Conservation (phyloP, 2,888 invertebrate species). For the Rhaphigaster nebulosa region DNA sequence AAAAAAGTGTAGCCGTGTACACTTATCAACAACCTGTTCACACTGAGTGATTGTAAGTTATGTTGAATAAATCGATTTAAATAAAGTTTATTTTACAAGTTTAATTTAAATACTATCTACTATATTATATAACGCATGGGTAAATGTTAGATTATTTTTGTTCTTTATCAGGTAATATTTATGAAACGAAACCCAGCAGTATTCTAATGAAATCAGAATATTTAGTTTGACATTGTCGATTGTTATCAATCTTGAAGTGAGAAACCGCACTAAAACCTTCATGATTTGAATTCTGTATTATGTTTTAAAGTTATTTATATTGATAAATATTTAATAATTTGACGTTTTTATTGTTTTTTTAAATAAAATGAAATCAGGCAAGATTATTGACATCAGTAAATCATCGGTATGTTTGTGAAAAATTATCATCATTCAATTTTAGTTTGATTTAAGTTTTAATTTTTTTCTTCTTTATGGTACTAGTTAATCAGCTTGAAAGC, state of each 20-base stretch:
- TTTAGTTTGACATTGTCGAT: neutral
- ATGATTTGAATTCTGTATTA: conserved; percentile 22
- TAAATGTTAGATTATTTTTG: neutral
- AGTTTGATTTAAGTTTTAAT: neutral
- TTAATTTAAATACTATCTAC: neutral
- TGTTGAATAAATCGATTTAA: neutral
- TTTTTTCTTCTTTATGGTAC: conserved; percentile 4
- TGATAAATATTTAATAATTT: neutral
- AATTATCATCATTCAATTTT: neutral
- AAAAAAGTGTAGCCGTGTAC: neutral
- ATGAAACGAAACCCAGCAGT: neutral
- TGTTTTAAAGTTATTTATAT: neutral
- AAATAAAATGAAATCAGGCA: conserved; percentile 63
- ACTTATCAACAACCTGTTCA: neutral
- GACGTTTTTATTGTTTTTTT: neutral
- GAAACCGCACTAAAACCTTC: conserved; percentile 43
- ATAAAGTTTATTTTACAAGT: neutral
- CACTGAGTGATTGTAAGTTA: neutral
- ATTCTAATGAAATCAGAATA: neutral
- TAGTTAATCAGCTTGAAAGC: conserved; percentile 88
- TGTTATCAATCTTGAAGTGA: neutral
- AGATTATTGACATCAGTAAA: conserved; percentile 65
- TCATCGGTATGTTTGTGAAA: conserved; percentile 64
- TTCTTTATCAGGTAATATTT: neutral
- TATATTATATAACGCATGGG: neutral